Base-by-base conservation (phyloP, 2,888 invertebrate genomes). In the Hirtodrosophila duncani region DNA sequence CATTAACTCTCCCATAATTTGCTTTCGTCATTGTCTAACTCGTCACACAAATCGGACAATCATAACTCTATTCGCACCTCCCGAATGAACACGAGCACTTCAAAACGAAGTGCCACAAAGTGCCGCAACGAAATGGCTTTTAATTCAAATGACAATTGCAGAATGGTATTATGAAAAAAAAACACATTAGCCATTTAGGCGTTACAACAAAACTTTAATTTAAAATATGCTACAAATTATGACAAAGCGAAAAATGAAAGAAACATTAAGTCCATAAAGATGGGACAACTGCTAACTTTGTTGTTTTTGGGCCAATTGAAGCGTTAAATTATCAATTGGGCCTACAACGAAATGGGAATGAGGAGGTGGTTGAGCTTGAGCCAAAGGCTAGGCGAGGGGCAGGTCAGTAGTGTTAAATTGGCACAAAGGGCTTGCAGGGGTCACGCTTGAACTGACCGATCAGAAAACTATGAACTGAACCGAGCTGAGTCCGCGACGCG, bases 261-360 rank as follows among this genome's bases (percentile, higher is more conserved):
- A 16, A 29, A 8, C n/a, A n/a, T 21, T 39, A 49, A 30, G 53
- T 17, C 23, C 26, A 29, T 20, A 43, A 38, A 29, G 72, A 11
- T 62, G 52, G 55, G 38, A 63, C 63, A 69, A 52, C 23, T 23
- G 9, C 24, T 33, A 29, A 7, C 13, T 42, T 46, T 23, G 33
- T 33, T 27, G 42, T 43, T 21, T 21, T 55, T 55, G 51, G 18
- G 63, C 61, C 79, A 72, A 72, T 72, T 78, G 81, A 81, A 78
- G 78, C 78, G 78, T 82, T 82, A 78, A 78, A 78, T 78, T 82
- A 82, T 81, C 82, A 67, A 78, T 78, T 77, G 74, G 80, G 61
- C 74, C 67, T 59, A 39, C 53, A 58, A 45, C 55, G 44, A 50
- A 29, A 7, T 41, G n/a, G n/a, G n/a, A n/a, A n/a, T n/a, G n/a